Evolutionary conservation across 2,113 vertebrate species (phyloP).

Genomic region (Colossoma macropomum): DNA sequence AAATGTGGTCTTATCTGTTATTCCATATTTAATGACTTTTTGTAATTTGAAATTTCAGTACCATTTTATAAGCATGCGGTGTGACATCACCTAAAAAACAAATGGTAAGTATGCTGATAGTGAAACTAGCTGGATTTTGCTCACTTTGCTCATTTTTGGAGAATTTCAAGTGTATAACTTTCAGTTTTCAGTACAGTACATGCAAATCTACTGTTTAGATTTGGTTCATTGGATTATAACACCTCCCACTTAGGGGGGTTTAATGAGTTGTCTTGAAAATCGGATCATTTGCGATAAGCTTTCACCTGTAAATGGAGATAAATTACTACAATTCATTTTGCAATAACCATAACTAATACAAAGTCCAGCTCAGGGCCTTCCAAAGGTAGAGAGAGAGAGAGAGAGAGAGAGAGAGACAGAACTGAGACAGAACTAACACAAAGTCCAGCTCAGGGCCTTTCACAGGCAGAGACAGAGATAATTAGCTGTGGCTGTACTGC

Average conservation of each 20-base stretch:
- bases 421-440: no score
- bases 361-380: neutral
- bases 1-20: no score
- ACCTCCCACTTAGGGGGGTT: neutral
- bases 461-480: neutral
- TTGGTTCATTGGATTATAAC: neutral
- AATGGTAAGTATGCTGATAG: no score
- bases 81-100: no score
- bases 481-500: neutral
- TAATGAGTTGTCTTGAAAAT: no score
- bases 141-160: no score
- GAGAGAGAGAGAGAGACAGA: neutral
- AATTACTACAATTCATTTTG: neutral
- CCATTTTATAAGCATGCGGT: no score
- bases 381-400: neutral
- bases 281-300: neutral
- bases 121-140: no score
- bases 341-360: neutral
- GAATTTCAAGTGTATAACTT: neutral
- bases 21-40: no score
- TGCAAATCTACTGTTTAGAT: neutral
- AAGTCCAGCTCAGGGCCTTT: no score
- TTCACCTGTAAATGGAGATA: neutral
- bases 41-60: no score
- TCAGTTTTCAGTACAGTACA: neutral